Evolutionary conservation across 2,797 vertebrate genomes (phyloP), one percentile per base, ranked within the genome.

Genomic region (Sebastes steindachneri): DNA sequence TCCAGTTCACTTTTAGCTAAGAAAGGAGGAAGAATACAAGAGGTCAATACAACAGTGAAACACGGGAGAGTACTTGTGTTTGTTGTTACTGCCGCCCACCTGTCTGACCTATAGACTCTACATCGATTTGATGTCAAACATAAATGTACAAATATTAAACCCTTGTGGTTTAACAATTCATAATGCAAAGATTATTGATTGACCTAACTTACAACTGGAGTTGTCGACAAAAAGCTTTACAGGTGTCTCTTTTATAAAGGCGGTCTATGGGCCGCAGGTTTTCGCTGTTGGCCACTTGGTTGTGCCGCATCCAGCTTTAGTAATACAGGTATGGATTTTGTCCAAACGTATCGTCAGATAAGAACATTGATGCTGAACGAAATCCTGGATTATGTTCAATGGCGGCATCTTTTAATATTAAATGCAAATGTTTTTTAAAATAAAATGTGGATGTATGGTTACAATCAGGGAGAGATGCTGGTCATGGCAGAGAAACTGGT

Each of bases 1-100:
- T 97, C 97, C 94, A 98, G 95, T 79, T 99, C 97, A 85, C 92
- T 93, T 96, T 98, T 98, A 76, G 97, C 98, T 99, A 86, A 58
- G 89, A 88, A 91, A 85, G 41, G 0, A 90, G 41, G 19, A 75
- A 82, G 1, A 55, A 80, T 3, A 67, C 3, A 73, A 68, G 6
- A 28, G 1, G 19, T 79, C 9, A 67, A 51, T 33, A 59, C 6
- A 51, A 60, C 57, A 54, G 11, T 48, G 4, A 70, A 48, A 57
- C 21, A 59, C 35, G 5, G 62, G 3, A 53, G 7, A 48, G 7
- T 17, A 19, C 10, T 53, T 41, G 1, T 1, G 41, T 53, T 7
- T 66, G n/a, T 3, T 62, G 62, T 45, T n/a, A 53, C 19, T 69
- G 29, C 21, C 1, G 4, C 14, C 7, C n/a, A 14, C 12, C 11